phyloP scores from a whole-genome alignment of 2,113 vertebrate species.

The Aleadryas rufinucha region DNA sequence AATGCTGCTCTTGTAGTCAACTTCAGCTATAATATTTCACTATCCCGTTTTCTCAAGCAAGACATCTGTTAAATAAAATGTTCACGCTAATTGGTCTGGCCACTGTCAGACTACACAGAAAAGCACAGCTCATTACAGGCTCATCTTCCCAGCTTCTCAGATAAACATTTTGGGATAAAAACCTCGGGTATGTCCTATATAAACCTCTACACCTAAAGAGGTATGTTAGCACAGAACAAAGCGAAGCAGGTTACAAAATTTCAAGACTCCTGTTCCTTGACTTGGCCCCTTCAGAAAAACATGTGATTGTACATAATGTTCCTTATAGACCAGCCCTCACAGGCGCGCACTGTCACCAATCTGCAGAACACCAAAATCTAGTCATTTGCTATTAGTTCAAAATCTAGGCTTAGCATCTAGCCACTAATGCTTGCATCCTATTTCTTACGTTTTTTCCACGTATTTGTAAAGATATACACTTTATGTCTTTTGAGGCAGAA shows the following conservation, averaged over 20 bases:
- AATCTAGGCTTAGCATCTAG: neutral
- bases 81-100: neutral
- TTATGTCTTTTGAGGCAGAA: neutral
- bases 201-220: neutral
- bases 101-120: neutral
- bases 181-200: no score
- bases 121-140: neutral
- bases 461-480: neutral
- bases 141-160: neutral
- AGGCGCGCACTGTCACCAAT: neutral
- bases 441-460: neutral
- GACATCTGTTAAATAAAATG: neutral
- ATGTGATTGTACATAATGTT: fast-evolving
- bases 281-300: neutral
- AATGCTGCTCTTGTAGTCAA: neutral
- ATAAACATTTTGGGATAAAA: neutral
- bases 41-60: neutral
- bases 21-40: neutral
- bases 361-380: neutral
- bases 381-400: neutral
- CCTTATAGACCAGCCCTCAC: fast-evolving
- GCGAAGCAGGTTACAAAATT: neutral
- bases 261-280: neutral
- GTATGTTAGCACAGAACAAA: neutral
- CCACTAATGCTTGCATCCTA: no score